Evolutionary conservation across 2,888 invertebrate genomes (phyloP).

Genomic region (Sminthurides aquaticus): DNA sequence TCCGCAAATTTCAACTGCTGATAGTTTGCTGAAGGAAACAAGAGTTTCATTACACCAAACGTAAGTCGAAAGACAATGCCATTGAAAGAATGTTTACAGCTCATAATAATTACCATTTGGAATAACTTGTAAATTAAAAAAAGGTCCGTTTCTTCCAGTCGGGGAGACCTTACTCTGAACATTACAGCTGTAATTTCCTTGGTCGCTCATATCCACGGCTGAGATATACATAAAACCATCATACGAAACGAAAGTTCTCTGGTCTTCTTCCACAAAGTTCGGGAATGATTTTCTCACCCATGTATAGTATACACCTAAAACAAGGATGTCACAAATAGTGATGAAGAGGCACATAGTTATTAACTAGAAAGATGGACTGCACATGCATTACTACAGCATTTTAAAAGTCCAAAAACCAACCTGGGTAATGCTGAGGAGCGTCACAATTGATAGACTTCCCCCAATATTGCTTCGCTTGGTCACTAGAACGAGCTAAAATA

Average conservation of each 20-base stretch:
- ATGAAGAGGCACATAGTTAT: background rate
- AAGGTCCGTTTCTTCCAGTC: constrained; percentile 82
- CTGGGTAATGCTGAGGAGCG: constrained; percentile 84
- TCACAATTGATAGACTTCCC: constrained; percentile 87
- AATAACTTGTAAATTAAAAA: constrained; percentile 71
- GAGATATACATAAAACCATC: constrained; percentile 94
- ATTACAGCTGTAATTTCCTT: constrained; percentile 83
- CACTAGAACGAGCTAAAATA: constrained; percentile 74
- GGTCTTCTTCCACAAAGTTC: constrained; percentile 87
- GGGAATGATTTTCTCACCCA: constrained; percentile 87
- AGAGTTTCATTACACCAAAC: background rate
- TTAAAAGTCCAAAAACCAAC: constrained; percentile 44
- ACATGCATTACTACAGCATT: background rate
- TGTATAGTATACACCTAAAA: constrained; percentile 67
- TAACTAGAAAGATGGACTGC: background rate
- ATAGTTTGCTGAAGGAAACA: constrained; percentile 60
- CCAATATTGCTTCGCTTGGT: constrained; percentile 84
- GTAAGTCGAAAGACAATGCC: background rate
- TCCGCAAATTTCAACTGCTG: constrained; percentile 87
- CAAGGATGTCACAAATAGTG: too few relatives aligned
- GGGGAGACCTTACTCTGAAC: constrained; percentile 80
- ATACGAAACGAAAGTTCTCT: constrained; percentile 82
- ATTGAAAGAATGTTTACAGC: background rate
- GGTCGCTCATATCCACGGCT: constrained; percentile 80
- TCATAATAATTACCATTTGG: constrained; percentile 71